Conservation (phyloP, 2,888 invertebrate species). For the Athalia cordata region DNA sequence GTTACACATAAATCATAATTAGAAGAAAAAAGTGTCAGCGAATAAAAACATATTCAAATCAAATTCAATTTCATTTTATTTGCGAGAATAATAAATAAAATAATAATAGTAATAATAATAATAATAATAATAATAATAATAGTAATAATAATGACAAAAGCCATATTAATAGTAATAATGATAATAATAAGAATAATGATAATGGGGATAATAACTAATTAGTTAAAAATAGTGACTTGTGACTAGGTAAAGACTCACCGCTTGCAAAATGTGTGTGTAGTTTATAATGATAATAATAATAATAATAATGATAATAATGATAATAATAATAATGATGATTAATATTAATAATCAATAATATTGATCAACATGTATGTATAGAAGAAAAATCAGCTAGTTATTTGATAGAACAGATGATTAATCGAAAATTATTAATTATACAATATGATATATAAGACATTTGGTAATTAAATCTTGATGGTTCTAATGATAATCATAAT, state of each 20-base stretch:
- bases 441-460: neutral
- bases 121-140: conserved; percentile 69
- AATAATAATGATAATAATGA: conserved; percentile 58
- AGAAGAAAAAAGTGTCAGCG: neutral
- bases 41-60: conserved; percentile 25
- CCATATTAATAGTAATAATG: conserved; percentile 60
- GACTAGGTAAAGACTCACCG: conserved; percentile 74
- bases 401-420: conserved; percentile 24
- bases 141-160: conserved; percentile 56
- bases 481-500: conserved; percentile 55
- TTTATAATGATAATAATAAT: conserved; percentile 53
- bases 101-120: conserved; percentile 69
- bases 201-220: conserved; percentile 69
- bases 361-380: conserved; percentile 38
- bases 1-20: conserved; percentile 12
- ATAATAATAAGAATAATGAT: conserved; percentile 64
- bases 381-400: conserved; percentile 47
- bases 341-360: conserved; percentile 37
- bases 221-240: conserved; percentile 69
- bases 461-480: conserved; percentile 45
- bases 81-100: conserved; percentile 69
- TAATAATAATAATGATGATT: conserved; percentile 21
- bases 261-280: conserved; percentile 65
- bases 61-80: conserved; percentile 57
- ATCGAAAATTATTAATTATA: conserved; percentile 19